These are phyloP conservation scores for Athrips mouffetella DNA, from an alignment of 2,888 invertebrate species.

Conservation along the genomic window DNA sequence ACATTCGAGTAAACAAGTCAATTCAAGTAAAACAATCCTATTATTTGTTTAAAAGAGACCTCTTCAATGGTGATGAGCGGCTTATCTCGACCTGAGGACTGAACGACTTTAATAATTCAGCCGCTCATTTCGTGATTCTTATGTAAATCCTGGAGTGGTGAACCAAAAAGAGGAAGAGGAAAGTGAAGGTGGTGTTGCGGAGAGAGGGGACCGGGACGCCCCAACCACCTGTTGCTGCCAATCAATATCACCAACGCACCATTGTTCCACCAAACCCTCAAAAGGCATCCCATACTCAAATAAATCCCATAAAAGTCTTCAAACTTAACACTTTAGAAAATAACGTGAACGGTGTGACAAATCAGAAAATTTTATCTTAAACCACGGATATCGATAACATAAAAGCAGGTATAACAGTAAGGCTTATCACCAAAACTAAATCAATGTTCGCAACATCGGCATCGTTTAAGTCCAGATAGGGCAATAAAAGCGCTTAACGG, in stretches of 20 bases:
- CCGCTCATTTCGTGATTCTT: conserved; percentile 5
- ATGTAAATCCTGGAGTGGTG: conserved; percentile 11
- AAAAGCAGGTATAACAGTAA: conserved; percentile 13
- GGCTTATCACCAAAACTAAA: conserved; percentile 32
- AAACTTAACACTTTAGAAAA: conserved; percentile 2
- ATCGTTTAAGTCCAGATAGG: conserved; percentile 39
- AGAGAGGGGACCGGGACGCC: conserved; percentile 58
- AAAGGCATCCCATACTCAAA: conserved; percentile 35
- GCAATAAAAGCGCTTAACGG: conserved; percentile 51
- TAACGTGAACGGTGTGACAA: neutral
- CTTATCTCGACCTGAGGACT: too few species aligned
- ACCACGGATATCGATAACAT: neutral
- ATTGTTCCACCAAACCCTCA: conserved; percentile 52
- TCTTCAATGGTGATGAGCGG: too few species aligned
- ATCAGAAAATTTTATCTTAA: neutral
- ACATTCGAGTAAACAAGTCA: conserved; percentile 3
- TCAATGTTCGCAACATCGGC: conserved; percentile 40
- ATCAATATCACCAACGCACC: conserved; percentile 70
- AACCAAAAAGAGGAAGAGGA: conserved; percentile 13
- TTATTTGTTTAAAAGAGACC: neutral
- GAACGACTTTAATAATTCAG: neutral
- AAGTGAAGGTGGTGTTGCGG: conserved; percentile 45
- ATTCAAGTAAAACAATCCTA: neutral
- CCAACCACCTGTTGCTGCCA: conserved; percentile 69
- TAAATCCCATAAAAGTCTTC: conserved; percentile 24